A percentile compares a stretch with the other conserved stretches of the same genome.
phyloP scores from a whole-genome alignment of 92 coral and sea anemone species.

The Paragorgia papillata region DNA sequence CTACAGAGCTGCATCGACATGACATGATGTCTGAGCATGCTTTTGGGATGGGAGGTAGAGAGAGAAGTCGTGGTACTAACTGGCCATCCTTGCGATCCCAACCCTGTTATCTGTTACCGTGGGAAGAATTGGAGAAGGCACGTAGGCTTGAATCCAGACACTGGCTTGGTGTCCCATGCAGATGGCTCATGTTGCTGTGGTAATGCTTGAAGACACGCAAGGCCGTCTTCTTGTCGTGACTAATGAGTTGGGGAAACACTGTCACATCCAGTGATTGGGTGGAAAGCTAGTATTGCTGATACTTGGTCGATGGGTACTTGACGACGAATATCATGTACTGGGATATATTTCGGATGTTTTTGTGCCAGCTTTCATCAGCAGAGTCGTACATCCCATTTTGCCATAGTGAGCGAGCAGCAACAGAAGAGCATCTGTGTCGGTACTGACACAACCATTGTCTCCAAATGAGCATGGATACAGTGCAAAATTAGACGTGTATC shows the following conservation, averaged over 20 bases:
- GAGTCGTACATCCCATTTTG: too few relatives aligned
- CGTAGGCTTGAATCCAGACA: constrained; percentile 48
- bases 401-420: constrained; percentile 30
- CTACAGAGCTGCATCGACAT: too few relatives aligned
- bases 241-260: constrained; percentile 28
- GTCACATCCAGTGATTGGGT: constrained; percentile 50
- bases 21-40: too few relatives aligned
- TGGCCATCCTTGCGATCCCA: too few relatives aligned
- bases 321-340: constrained; percentile 35
- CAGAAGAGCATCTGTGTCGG: constrained; percentile 43
- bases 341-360: constrained; percentile 32
- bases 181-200: constrained; percentile 25
- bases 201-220: constrained; percentile 42
- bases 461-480: constrained; percentile 16
- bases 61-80: too few relatives aligned
- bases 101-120: too few relatives aligned
- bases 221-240: constrained; percentile 44
- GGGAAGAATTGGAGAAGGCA: constrained; percentile 49
- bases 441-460: constrained; percentile 24
- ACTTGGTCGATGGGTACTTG: constrained; percentile 41
- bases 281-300: constrained; percentile 35
- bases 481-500: constrained; percentile 47
- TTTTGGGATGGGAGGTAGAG: too few relatives aligned
- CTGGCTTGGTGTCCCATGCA: constrained; percentile 32
- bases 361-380: too few relatives aligned